phyloP scores from a whole-genome alignment of 2,888 invertebrate genomes.

The Caenorhabditis sulstoni region DNA sequence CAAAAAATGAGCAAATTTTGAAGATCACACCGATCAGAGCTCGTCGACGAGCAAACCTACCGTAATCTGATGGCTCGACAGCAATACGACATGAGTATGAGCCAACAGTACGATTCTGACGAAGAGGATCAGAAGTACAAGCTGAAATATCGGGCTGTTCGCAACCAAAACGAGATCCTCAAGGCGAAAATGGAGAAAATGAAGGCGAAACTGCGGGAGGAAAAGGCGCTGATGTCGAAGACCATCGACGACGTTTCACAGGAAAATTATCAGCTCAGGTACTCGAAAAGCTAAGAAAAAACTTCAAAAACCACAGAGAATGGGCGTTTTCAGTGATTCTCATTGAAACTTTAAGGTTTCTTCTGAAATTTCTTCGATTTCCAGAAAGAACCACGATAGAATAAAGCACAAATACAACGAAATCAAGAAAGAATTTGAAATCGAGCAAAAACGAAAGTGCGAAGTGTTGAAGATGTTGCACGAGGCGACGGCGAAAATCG shows the following conservation, averaged over 20 bases:
- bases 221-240: constrained; percentile 33
- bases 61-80: constrained; percentile 45
- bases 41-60: constrained; percentile 36
- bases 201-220: constrained; percentile 45
- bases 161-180: constrained; percentile 26
- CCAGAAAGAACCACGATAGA: constrained; percentile 53
- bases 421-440: constrained; percentile 12
- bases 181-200: constrained; percentile 47
- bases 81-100: constrained; percentile 57
- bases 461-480: constrained; percentile 56
- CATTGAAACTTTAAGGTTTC: too few relatives aligned
- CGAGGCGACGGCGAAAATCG: constrained; percentile 45
- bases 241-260: constrained; percentile 48
- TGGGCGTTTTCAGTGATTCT: too few relatives aligned
- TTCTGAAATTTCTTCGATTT: too few relatives aligned
- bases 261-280: constrained; percentile 51
- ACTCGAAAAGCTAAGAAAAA: background rate
- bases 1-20: too few relatives aligned
- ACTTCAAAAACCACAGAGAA: too few relatives aligned
- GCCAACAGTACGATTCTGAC: constrained; percentile 54
- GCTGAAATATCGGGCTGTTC: constrained; percentile 29
- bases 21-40: constrained; percentile 42
- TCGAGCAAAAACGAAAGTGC: constrained; percentile 26
- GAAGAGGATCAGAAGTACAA: constrained; percentile 52
- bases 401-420: constrained; percentile 41